These are phyloP conservation scores for Acanthurus tractus DNA, from an alignment of 2,797 vertebrate genomes.

Conservation along the genomic window DNA sequence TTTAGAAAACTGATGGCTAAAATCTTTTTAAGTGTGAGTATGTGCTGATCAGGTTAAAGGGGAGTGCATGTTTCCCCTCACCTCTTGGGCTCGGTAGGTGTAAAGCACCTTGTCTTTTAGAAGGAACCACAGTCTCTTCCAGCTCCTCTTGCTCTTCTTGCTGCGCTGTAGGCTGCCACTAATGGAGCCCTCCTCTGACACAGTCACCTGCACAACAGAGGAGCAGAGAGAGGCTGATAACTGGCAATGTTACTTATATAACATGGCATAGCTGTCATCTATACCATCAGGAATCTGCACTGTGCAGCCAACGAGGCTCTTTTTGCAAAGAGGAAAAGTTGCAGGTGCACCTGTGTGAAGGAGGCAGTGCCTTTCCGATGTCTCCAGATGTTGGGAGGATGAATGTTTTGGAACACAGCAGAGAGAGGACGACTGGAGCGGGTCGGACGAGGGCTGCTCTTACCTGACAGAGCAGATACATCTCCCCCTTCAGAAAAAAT, in stretches of 20 bases:
- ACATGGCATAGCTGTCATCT: background rate
- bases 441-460: constrained; percentile 85
- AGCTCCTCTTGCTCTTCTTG: constrained; percentile 93
- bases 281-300: background rate
- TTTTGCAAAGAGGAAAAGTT: background rate
- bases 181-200: constrained; percentile 85
- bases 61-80: constrained; percentile 81
- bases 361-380: constrained; percentile 92
- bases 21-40: constrained; percentile 19
- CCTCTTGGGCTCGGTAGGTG: constrained; percentile 94
- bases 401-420: constrained; percentile 93
- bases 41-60: constrained; percentile 71
- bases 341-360: constrained; percentile 88
- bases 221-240: background rate
- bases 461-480: constrained; percentile 72
- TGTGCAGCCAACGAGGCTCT: background rate
- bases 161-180: constrained; percentile 93
- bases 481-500: constrained; percentile 81
- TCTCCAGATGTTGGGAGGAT: constrained; percentile 92
- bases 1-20: background rate
- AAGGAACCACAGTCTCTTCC: constrained; percentile 98
- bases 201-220: constrained; percentile 58
- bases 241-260: background rate
- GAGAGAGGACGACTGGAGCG: constrained; percentile 92
- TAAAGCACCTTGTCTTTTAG: constrained; percentile 99